Conservation (phyloP, 2,113 vertebrate species). For the Barnardius zonarius region DNA sequence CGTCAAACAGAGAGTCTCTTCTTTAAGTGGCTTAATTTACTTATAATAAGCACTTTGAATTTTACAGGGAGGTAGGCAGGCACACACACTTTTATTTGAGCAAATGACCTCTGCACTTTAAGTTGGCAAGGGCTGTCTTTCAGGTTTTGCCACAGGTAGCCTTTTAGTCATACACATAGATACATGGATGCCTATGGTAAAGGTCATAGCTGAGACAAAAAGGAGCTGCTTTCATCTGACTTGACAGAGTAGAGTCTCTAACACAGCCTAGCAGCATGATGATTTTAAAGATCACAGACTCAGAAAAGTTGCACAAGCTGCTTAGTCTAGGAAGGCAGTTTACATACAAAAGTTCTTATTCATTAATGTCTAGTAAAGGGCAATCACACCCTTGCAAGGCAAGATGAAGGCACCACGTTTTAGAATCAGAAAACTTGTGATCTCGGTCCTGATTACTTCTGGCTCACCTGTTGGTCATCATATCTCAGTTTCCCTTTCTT, state of each 20-base stretch:
- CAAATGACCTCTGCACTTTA: neutral
- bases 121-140: neutral
- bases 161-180: neutral
- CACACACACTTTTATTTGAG: neutral
- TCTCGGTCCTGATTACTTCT: neutral
- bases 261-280: neutral
- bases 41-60: neutral
- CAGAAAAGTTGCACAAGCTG: neutral
- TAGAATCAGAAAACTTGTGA: neutral
- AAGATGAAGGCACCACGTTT: neutral
- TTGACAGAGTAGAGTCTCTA: neutral
- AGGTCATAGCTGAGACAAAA: neutral
- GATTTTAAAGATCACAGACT: conserved; percentile 3
- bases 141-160: neutral
- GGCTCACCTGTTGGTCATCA: neutral
- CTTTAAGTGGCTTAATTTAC: neutral
- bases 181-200: neutral
- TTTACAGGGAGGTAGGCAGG: neutral
- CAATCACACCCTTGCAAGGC: neutral
- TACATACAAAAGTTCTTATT: neutral
- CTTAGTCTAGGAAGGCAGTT: neutral
- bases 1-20: neutral
- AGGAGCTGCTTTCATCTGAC: neutral
- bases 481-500: neutral
- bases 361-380: neutral